Evolutionary conservation across 2,797 vertebrate species (phyloP).

Genomic region (Syndactyla subalaris): DNA sequence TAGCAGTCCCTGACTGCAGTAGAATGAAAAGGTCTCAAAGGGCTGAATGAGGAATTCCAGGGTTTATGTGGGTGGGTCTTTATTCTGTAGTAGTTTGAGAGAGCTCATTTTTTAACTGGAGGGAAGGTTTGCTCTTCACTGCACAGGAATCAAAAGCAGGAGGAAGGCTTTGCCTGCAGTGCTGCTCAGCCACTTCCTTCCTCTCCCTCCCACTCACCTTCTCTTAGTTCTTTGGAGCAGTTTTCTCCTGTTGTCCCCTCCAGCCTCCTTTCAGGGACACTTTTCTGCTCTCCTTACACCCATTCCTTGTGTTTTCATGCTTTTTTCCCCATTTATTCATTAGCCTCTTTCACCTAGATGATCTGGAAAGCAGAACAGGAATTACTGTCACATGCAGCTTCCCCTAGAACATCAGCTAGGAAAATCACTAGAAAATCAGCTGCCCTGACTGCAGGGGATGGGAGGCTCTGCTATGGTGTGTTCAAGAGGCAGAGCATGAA

Average conservation of each 20-base stretch:
- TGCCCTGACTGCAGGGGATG: background rate
- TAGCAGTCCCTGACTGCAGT: background rate
- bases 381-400: rapidly evolving
- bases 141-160: background rate
- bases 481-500: background rate
- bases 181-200: background rate
- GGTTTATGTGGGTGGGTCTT: background rate
- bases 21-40: background rate
- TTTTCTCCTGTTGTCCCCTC: background rate
- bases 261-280: background rate
- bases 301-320: background rate
- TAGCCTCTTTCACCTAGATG: background rate
- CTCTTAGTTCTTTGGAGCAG: background rate
- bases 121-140: background rate
- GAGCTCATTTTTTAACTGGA: background rate
- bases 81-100: background rate
- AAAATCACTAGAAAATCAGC: background rate
- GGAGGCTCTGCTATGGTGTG: background rate
- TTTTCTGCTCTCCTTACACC: background rate
- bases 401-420: no score
- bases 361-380: background rate
- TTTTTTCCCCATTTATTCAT: background rate
- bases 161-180: background rate
- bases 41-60: background rate
- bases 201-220: background rate